phyloP scores from a whole-genome alignment of 92 coral and sea anemone genomes.

The Umimayanthus kanabou region DNA sequence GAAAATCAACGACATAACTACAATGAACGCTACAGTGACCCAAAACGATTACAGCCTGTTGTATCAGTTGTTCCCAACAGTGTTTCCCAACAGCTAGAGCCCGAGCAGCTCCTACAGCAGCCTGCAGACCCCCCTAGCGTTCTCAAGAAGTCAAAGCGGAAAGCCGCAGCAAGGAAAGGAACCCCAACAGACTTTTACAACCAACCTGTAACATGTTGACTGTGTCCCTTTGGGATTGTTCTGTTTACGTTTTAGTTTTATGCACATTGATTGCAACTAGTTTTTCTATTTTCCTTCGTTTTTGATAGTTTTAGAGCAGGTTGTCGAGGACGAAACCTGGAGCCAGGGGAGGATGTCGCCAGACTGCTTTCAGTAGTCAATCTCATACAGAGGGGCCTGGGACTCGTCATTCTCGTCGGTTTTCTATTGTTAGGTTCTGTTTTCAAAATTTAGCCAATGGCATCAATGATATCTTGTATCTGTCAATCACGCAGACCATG shows the following conservation, averaged over 20 bases:
- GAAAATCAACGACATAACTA: too few species aligned
- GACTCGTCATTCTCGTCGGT: too few species aligned
- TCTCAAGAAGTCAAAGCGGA: constrained; percentile 37
- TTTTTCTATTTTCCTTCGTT: background rate
- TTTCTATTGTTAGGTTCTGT: too few species aligned
- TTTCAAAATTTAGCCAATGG: too few species aligned
- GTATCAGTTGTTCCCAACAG: background rate
- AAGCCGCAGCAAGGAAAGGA: constrained; percentile 21
- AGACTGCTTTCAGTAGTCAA: too few species aligned
- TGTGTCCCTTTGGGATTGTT: constrained; percentile 14
- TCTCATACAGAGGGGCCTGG: too few species aligned
- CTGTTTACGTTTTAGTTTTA: constrained; percentile 13
- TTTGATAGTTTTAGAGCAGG: background rate
- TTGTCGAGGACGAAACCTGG: too few species aligned
- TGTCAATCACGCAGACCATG: too few species aligned
- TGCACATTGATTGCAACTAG: background rate
- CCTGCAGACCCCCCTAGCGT: background rate
- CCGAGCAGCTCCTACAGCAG: too few species aligned
- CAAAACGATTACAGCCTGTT: background rate
- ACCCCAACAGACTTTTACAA: background rate
- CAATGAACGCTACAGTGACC: background rate
- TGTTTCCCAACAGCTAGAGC: constrained; percentile 5
- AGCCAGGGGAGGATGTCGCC: too few species aligned
- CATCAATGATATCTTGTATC: too few species aligned
- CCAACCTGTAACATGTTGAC: constrained; percentile 27